Evolutionary conservation across 1,140 invertebrate species (phyloP).

Genomic region (Metopolophium dirhodum): DNA sequence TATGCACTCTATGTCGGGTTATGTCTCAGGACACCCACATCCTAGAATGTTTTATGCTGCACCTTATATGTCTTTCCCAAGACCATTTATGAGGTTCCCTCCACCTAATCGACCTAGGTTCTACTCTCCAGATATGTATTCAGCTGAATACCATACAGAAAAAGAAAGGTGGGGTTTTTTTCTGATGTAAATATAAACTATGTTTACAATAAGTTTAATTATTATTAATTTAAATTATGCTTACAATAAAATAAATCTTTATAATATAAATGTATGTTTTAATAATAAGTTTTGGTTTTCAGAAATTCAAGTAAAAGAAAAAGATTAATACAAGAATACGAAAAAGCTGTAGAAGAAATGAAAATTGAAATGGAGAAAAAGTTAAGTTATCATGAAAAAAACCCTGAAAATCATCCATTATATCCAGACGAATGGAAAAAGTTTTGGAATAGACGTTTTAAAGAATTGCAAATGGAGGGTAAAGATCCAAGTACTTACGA

Average conservation of each 20-base stretch:
- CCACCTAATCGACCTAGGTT: constrained; percentile 23
- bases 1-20: constrained; percentile 32
- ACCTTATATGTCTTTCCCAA: constrained; percentile 50
- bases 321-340: constrained; percentile 61
- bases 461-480: constrained; percentile 68
- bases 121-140: constrained; percentile 42
- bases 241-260: not conserved
- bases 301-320: constrained; percentile 39
- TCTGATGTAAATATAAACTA: not conserved
- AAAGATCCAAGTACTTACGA: constrained; percentile 80
- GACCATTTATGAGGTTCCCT: constrained; percentile 38
- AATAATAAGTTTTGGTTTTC: not conserved
- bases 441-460: constrained; percentile 82
- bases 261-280: not conserved
- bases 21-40: constrained; percentile 31
- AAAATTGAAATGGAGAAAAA: constrained; percentile 67
- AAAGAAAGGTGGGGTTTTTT: constrained; percentile 35
- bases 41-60: constrained; percentile 50
- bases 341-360: constrained; percentile 63
- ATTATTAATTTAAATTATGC: not conserved
- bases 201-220: not conserved
- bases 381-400: constrained; percentile 78
- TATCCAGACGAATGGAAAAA: constrained; percentile 88
- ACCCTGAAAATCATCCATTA: constrained; percentile 83
- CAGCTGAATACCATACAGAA: constrained; percentile 22